Percentiles rank a stretch among this genome's conserved stretches.
These are phyloP conservation scores for Cryptophagus acutangulus DNA, from an alignment of 2,888 invertebrate genomes.

Conservation along the genomic window DNA sequence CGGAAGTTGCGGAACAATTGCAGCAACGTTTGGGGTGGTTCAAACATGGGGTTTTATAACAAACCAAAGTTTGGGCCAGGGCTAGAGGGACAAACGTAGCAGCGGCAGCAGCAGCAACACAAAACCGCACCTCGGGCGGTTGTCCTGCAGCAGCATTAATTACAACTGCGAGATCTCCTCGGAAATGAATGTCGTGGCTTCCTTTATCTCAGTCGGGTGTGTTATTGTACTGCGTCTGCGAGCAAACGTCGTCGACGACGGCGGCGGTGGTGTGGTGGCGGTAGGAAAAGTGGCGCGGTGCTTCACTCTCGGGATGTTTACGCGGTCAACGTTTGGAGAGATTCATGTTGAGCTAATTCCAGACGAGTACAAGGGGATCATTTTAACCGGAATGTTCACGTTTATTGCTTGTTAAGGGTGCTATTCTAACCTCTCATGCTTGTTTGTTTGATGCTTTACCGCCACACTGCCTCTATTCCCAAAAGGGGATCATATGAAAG, in stretches of 20 bases:
- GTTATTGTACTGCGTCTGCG: conserved; percentile 24
- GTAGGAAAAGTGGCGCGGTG: conserved; percentile 12
- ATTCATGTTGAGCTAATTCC: conserved; percentile 41
- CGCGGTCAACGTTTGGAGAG: conserved; percentile 36
- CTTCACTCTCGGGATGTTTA: conserved; percentile 31
- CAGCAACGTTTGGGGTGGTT: conserved; percentile 22
- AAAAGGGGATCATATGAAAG: conserved; percentile 22
- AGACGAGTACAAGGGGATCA: conserved; percentile 37
- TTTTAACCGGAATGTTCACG: conserved; percentile 37
- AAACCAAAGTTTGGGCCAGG: conserved; percentile 7
- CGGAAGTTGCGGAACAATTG: conserved; percentile 36
- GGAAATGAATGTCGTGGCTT: conserved; percentile 46
- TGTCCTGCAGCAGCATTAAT: conserved; percentile 43
- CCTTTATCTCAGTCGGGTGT: conserved; percentile 37
- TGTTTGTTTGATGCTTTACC: conserved; percentile 35
- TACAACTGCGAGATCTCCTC: conserved; percentile 41
- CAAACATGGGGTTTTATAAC: conserved; percentile 22
- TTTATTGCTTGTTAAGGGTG: conserved; percentile 43
- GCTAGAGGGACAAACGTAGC: too few species aligned
- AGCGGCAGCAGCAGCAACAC: conserved; percentile 20
- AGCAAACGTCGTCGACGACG: conserved; percentile 14
- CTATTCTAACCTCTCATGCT: conserved; percentile 37
- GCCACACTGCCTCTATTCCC: conserved; percentile 20
- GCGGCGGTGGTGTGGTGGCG: conserved; percentile 15
- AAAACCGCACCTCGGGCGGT: conserved; percentile 34